phyloP scores from a whole-genome alignment of 2,888 invertebrate species.

The Brassicogethes aeneus region DNA sequence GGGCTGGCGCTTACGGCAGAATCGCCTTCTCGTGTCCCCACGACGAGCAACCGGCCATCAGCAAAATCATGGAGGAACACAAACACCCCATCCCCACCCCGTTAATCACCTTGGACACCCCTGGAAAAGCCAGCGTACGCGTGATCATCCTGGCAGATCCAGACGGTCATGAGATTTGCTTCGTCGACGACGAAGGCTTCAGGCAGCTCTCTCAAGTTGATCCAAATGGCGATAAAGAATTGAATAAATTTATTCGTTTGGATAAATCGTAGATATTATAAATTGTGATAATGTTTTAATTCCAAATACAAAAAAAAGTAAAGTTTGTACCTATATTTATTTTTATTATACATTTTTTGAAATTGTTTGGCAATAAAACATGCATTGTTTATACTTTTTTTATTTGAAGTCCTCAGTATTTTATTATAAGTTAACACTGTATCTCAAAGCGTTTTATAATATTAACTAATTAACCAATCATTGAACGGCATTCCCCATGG shows the following conservation, averaged over 20 bases:
- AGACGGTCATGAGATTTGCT: slow-evolving; percentile 96
- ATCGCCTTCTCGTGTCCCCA: slow-evolving; percentile 89
- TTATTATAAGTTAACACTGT: too few species aligned
- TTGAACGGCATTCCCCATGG: too few species aligned
- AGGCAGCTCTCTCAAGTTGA: slow-evolving; percentile 79
- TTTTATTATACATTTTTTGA: too few species aligned
- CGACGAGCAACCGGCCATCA: slow-evolving; percentile 65
- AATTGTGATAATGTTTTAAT: neutral
- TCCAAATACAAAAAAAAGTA: too few species aligned
- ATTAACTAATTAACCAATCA: too few species aligned
- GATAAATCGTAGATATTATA: slow-evolving; percentile 51
- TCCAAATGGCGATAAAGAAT: slow-evolving; percentile 66
- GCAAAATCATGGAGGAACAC: slow-evolving; percentile 60
- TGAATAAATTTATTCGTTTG: slow-evolving; percentile 66
- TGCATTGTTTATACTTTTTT: too few species aligned
- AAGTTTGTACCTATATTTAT: too few species aligned
- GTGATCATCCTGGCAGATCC: slow-evolving; percentile 97
- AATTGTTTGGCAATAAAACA: too few species aligned
- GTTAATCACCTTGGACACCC: slow-evolving; percentile 87
- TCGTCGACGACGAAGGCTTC: slow-evolving; percentile 95
- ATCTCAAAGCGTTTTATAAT: too few species aligned
- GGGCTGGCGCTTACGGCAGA: slow-evolving; percentile 86
- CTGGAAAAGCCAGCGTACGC: slow-evolving; percentile 92
- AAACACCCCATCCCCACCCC: slow-evolving; percentile 77
- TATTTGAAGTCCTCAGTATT: too few species aligned